Evolutionary conservation across 37 sponge, comb jelly and placozoan genomes (phyloP), one percentile per base, ranked within the genome.

Genomic region (Mnemiopsis leidyi): DNA sequence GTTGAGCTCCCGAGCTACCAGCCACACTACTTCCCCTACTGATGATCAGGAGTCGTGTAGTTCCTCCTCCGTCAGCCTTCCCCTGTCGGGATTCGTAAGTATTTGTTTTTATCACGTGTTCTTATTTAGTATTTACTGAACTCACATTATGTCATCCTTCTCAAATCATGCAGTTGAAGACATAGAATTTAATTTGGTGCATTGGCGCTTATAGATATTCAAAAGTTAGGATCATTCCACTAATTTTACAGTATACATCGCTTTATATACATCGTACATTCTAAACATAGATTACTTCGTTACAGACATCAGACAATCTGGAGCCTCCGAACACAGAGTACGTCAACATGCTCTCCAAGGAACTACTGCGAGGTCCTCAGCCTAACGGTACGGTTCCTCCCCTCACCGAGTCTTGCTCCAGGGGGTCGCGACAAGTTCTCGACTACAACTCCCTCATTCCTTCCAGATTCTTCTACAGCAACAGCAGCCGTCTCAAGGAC

Each of bases 331-430:
- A 93, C 73, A 69, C 48, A 28, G 76, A 93, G 18, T 69, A 93
- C 40, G 25, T 93, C 5, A 33, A 24, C 26, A 68, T 93, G 73
- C 76, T 93, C 2, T 93, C 93, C 32, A 69, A 69, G 29, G 69
- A 93, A 16, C 73, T 93, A 0, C 93, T 93, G 20, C 29, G 76
- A 28, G 69, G 76, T 79, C 76, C 93, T 29, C 93, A 93, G 25
- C 93, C 93, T 32, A 69, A 93, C 76, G 93, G 93, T 7, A 93
- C 93, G 3, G 73, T 38, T 0, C 76, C 48, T 25, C 76, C 73
- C 3, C 82, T 79, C 34, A 36, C 82, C 29, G 82, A 79, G 36
- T 32, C 82, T 1, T 79, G 82, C 38, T 79, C 82, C 36, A 23
- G 35, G 5, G 82, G 82, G 30, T 23, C 82, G 2, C 82, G 37